Conservation (phyloP, 1,140 invertebrate genomes). For the Cotesia chilonis region DNA sequence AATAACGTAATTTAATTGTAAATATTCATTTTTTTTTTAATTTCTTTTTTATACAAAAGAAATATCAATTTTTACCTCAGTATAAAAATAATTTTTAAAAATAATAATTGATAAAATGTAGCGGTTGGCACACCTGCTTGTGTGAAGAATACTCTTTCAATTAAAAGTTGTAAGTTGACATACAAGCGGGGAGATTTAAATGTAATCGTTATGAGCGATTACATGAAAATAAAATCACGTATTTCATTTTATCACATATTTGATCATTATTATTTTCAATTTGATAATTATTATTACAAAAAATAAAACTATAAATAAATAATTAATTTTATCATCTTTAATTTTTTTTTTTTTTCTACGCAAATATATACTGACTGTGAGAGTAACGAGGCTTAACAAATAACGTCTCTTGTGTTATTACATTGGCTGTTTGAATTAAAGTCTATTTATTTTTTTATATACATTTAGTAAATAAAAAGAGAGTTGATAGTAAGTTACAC, state of each 20-base stretch:
- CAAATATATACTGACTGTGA: too few species aligned
- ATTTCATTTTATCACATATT: constrained; percentile 5
- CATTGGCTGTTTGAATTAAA: constrained; percentile 4
- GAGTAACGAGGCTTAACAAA: constrained; percentile 15
- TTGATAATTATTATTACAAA: too few species aligned
- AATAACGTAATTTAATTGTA: neutral
- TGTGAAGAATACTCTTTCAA: constrained; percentile 53
- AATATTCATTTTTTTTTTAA: neutral
- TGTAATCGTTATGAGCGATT: neutral
- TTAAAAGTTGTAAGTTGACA: constrained; percentile 47
- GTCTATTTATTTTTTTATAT: constrained; percentile 24
- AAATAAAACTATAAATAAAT: too few species aligned
- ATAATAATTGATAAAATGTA: constrained; percentile 58
- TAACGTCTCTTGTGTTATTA: neutral
- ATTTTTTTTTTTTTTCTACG: too few species aligned
- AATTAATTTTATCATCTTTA: too few species aligned
- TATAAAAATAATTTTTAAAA: neutral
- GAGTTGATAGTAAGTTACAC: neutral
- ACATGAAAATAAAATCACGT: neutral
- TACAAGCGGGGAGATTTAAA: constrained; percentile 54
- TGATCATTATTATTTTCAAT: neutral
- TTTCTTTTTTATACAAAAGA: constrained; percentile 12
- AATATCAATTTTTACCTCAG: constrained; percentile 6
- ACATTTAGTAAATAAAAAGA: constrained; percentile 13
- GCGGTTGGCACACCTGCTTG: constrained; percentile 59